Base-by-base conservation (phyloP, 1,140 invertebrate species). In the Sarcophaga peregrina region DNA sequence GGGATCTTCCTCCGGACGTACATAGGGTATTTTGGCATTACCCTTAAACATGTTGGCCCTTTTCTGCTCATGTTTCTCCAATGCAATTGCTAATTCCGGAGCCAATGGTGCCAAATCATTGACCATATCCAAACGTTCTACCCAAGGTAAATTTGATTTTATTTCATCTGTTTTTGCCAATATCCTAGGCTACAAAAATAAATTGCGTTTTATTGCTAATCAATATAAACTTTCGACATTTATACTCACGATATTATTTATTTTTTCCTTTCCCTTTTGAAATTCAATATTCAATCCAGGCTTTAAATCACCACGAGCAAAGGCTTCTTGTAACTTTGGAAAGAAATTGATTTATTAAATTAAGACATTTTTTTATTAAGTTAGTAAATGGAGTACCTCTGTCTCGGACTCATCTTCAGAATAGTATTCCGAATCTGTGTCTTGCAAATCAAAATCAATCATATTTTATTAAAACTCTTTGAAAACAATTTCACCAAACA, bases 71-170 rank as follows among this genome's bases (percentile, higher is more conserved):
- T 95, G 94, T 81, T 95, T 93, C 85, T 95, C 92, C 86, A 97
- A 92, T 90, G 97, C 94, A 13, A 95, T 86, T 6, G 94, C 95
- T 52, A 96, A 91, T 90, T 97, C 96, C 20, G 95, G 96, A 17
- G 96, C 96, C 86, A 97, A 86, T 0, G 96, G 94, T 15, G 96
- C 96, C 47, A 94, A 93, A 48, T 93, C 90, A 84, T 94, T 96
- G 0, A 95, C 91, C 82, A 97, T 91, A 87, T 98, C 97, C 46
- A 98, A 88, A 50, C 94, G 93, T 90, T 98, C 97, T 13, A 97
- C 87, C 97, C 97, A 99, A 84, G 94, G 93, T 68, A 97, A 90
- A 62, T 95, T 92, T 68, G 95, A 85, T 86, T 93, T 92, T 11
- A 98, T 93, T 87, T 95, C 93, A 47, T 94, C 91, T 47, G 96